These are phyloP conservation scores for Pseudococcus longispinus DNA, from an alignment of 2,888 invertebrate genomes.

Conservation along the genomic window DNA sequence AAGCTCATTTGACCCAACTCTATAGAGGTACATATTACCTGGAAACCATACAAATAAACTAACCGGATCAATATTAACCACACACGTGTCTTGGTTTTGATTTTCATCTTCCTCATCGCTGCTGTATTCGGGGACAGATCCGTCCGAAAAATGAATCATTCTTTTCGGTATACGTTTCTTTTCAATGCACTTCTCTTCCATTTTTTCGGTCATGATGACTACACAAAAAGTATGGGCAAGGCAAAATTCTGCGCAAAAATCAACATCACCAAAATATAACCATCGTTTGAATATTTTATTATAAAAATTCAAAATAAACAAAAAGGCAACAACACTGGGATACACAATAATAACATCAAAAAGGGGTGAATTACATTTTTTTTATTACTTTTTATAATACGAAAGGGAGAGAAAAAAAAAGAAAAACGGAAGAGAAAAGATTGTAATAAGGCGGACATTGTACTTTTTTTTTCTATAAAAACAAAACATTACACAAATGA, in stretches of 20 bases:
- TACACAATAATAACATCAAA: conserved; percentile 43
- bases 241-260: conserved; percentile 40
- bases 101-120: conserved; percentile 41
- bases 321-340: conserved; percentile 45
- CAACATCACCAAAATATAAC: conserved; percentile 32
- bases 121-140: conserved; percentile 49
- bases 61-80: conserved; percentile 51
- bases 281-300: conserved; percentile 42
- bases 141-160: conserved; percentile 49
- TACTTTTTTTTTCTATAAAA: background rate
- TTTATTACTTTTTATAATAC: background rate
- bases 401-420: background rate
- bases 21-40: background rate
- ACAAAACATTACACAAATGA: background rate
- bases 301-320: conserved; percentile 30
- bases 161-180: conserved; percentile 41
- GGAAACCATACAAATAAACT: background rate
- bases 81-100: background rate
- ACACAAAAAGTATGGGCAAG: conserved; percentile 9
- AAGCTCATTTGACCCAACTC: background rate
- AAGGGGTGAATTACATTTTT: conserved; percentile 16
- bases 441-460: background rate
- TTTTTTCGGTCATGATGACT: conserved; percentile 9
- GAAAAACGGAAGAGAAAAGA: conserved; percentile 12
- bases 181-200: background rate